A percentile compares a stretch with the other conserved stretches of the same genome.
phyloP scores from a whole-genome alignment of 2,113 vertebrate genomes.

The Pogona vitticeps region DNA sequence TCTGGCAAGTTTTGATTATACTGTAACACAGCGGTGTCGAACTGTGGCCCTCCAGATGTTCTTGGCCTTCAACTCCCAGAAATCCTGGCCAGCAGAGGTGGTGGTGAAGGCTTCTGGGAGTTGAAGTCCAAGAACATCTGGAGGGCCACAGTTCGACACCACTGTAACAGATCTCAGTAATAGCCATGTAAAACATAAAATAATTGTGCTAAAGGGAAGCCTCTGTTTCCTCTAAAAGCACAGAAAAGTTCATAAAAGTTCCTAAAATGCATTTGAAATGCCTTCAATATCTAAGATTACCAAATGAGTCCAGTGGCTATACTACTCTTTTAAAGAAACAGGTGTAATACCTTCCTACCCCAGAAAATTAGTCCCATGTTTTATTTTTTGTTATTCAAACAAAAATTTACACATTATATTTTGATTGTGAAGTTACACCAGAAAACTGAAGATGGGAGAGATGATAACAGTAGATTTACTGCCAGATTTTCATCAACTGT shows the following conservation, averaged over 20 bases:
- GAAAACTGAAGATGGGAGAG: too few species aligned
- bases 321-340: not conserved
- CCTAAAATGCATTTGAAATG: not conserved
- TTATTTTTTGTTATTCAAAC: not conserved
- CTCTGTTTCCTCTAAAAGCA: slow-evolving; percentile 12
- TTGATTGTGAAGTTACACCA: not conserved
- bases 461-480: not conserved
- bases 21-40: too few species aligned
- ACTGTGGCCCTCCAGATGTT: too few species aligned
- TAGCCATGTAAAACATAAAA: slow-evolving; percentile 8
- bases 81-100: too few species aligned
- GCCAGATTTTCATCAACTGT: not conserved
- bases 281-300: not conserved
- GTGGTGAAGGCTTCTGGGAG: too few species aligned
- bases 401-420: not conserved
- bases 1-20: slow-evolving; percentile 11
- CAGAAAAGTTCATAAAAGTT: too few species aligned
- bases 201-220: slow-evolving; percentile 5
- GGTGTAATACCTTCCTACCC: not conserved
- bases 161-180: slow-evolving; percentile 7
- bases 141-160: too few species aligned
- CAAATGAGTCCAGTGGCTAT: not conserved
- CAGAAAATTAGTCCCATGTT: not conserved
- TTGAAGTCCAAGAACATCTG: too few species aligned
- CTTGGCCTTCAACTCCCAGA: too few species aligned